These are phyloP conservation scores for Erebia palarica DNA, from an alignment of 2,888 invertebrate genomes.

Conservation along the genomic window DNA sequence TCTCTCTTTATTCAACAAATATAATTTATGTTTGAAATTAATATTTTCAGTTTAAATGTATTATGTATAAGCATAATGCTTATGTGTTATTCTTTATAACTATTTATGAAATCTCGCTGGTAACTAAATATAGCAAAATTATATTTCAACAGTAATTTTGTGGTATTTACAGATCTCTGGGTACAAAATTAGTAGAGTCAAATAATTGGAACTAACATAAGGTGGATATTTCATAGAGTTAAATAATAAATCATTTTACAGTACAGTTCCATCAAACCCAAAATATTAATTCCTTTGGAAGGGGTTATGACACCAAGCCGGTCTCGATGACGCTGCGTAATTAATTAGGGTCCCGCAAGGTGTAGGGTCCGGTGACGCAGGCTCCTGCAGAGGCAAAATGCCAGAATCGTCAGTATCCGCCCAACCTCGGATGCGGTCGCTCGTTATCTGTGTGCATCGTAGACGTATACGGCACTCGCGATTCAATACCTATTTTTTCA, in stretches of 20 bases:
- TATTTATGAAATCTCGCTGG: no score
- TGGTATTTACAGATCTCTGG: background rate
- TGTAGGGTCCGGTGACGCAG: conserved; percentile 78
- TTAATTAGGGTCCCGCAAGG: conserved; percentile 78
- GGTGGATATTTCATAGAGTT: background rate
- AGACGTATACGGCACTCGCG: conserved; percentile 43
- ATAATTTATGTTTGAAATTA: background rate
- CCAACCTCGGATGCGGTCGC: conserved; percentile 58
- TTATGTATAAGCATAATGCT: no score
- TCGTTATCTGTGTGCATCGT: conserved; percentile 49
- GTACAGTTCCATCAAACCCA: conserved; percentile 13
- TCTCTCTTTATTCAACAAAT: background rate
- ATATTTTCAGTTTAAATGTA: background rate
- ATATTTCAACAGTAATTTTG: background rate
- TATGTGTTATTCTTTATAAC: no score
- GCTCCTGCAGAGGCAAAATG: conserved; percentile 66
- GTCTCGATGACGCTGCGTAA: conserved; percentile 67
- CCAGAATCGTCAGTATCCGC: conserved; percentile 56
- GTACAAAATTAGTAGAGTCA: background rate
- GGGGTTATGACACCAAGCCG: conserved; percentile 52
- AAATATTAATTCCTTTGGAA: conserved; percentile 27
- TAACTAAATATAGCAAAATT: no score
- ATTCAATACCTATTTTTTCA: conserved; percentile 31
- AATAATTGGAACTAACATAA: background rate
- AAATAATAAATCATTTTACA: conserved; percentile 9